These are phyloP conservation scores for Lepilemur ruficaudatus DNA, from an alignment of 2,797 vertebrate species.

Conservation along the genomic window DNA sequence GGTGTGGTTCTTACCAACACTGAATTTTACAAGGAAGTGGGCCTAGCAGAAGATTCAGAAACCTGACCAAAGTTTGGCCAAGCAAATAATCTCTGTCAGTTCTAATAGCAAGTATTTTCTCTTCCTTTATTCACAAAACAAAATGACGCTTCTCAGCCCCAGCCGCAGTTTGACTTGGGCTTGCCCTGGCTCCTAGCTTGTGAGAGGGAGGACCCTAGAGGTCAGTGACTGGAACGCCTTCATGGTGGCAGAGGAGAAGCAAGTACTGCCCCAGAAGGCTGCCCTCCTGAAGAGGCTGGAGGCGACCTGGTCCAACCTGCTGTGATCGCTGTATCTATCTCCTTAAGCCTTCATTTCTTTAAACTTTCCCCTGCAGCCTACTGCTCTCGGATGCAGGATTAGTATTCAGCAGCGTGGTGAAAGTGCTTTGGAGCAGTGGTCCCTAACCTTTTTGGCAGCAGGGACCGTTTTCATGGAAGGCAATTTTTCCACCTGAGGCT, in stretches of 20 bases:
- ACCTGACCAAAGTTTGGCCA: background rate
- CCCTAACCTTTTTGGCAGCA: no score
- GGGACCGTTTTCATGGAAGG: no score
- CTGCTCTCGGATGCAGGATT: background rate
- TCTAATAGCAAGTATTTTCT: background rate
- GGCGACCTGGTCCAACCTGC: background rate
- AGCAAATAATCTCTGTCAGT: background rate
- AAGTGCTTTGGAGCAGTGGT: background rate
- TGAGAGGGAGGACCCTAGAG: background rate
- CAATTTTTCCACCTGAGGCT: no score
- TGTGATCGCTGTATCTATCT: background rate
- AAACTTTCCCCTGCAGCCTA: background rate
- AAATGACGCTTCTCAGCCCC: background rate
- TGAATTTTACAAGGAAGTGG: background rate
- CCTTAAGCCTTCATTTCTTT: background rate
- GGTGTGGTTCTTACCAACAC: background rate
- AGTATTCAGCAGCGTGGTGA: background rate
- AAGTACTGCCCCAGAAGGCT: fast-evolving
- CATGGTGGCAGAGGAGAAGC: background rate
- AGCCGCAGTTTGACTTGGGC: background rate
- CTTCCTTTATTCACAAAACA: background rate
- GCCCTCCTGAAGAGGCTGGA: background rate
- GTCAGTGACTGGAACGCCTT: background rate
- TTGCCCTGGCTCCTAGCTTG: background rate
- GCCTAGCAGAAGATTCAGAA: background rate